These are phyloP conservation scores for Spongilla lacustris DNA, from an alignment of 37 sponge, comb jelly and placozoan genomes.

Conservation along the genomic window DNA sequence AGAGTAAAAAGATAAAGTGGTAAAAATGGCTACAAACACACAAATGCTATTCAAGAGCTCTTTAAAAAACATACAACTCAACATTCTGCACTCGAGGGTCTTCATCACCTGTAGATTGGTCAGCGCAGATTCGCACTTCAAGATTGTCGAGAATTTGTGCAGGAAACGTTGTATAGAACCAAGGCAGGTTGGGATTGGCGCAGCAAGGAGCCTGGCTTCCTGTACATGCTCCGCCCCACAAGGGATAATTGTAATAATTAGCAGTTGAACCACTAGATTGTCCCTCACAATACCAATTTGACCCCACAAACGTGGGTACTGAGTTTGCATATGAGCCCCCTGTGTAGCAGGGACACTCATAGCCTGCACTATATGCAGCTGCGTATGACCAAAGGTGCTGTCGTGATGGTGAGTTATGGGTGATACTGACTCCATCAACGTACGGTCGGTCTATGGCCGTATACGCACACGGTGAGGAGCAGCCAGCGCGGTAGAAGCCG, in stretches of 20 bases:
- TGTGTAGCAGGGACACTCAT: not conserved
- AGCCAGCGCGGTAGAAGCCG: not conserved
- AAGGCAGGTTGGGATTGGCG: not conserved
- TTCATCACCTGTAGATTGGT: not conserved
- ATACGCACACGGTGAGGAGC: not conserved
- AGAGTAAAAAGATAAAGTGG: no score
- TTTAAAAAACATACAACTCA: not conserved
- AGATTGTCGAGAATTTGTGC: not conserved
- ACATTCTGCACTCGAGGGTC: not conserved
- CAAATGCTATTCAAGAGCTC: no score
- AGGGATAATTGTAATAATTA: not conserved
- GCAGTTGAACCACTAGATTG: not conserved
- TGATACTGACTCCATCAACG: not conserved
- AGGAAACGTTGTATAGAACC: not conserved
- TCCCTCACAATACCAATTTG: not conserved
- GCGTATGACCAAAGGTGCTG: not conserved
- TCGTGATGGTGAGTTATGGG: not conserved
- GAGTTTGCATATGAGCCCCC: not conserved
- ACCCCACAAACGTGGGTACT: not conserved
- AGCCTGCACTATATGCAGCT: not conserved
- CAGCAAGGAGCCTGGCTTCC: not conserved
- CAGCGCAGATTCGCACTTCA: not conserved
- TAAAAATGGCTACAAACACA: no score
- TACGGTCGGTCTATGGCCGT: not conserved
- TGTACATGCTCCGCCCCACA: not conserved